A percentile compares a stretch with the other conserved stretches of the same genome.
phyloP scores from a whole-genome alignment of 2,797 vertebrate species.

The Semotilus atromaculatus region DNA sequence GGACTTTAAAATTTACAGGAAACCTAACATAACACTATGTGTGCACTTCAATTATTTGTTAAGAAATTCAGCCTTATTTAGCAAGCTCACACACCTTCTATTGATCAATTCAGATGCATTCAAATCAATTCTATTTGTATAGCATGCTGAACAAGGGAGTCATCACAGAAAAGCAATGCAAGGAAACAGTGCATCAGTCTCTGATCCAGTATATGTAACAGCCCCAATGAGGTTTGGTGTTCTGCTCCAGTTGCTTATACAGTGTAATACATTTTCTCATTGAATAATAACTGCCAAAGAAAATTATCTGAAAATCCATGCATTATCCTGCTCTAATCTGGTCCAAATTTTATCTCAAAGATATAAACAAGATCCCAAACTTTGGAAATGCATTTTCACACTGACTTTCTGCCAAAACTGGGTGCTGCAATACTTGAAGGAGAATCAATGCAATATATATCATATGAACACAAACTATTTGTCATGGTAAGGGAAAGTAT shows the following conservation, averaged over 20 bases:
- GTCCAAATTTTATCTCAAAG: not conserved
- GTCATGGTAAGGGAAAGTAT: not conserved
- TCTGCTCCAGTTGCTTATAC: not conserved
- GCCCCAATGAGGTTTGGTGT: not conserved
- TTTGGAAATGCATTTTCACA: not conserved
- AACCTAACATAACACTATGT: not conserved
- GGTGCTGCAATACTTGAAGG: not conserved
- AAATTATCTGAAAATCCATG: not conserved
- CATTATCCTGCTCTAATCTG: not conserved
- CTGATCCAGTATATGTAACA: slow-evolving; percentile 11
- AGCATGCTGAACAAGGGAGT: not conserved
- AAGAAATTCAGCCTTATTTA: not conserved
- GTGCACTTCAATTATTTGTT: not conserved
- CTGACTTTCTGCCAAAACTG: not conserved
- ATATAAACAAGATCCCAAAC: not conserved
- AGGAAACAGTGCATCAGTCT: not conserved
- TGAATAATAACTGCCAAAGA: not conserved
- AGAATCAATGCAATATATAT: not conserved
- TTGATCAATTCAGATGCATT: not conserved
- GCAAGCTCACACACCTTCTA: not conserved
- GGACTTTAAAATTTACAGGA: not conserved
- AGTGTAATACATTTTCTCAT: not conserved
- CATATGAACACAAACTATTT: not conserved
- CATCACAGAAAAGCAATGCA: not conserved
- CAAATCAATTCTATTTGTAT: not conserved